A percentile compares a stretch with the other conserved stretches of the same genome.
These are phyloP conservation scores for Macroramphosus scolopax DNA, from an alignment of 2,797 vertebrate species.

Conservation along the genomic window DNA sequence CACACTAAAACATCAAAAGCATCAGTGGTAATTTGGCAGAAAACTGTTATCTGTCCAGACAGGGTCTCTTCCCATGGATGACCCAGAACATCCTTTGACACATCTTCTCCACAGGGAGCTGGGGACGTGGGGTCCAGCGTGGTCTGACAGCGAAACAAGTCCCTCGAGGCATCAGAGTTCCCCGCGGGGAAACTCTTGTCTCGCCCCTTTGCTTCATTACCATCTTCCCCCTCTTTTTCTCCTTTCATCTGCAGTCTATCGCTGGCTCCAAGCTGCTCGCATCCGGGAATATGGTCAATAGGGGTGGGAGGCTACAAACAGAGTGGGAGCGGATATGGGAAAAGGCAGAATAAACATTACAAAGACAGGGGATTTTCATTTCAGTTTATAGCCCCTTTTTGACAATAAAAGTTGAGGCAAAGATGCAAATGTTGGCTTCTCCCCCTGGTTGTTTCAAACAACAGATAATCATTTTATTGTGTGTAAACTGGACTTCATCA, in stretches of 20 bases:
- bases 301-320: slow-evolving; percentile 59
- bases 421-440: slow-evolving; percentile 32
- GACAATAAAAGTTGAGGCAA: slow-evolving; percentile 32
- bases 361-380: slow-evolving; percentile 64
- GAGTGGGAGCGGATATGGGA: slow-evolving; percentile 70
- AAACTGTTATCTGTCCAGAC: slow-evolving; percentile 63
- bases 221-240: slow-evolving; percentile 59
- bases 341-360: slow-evolving; percentile 72
- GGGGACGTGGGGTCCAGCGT: slow-evolving; percentile 62
- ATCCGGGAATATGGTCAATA: slow-evolving; percentile 69
- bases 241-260: slow-evolving; percentile 72
- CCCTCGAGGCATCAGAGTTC: slow-evolving; percentile 50
- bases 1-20: slow-evolving; percentile 50
- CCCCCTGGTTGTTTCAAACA: slow-evolving; percentile 43
- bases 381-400: slow-evolving; percentile 32
- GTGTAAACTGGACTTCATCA: slow-evolving; percentile 36
- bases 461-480: slow-evolving; percentile 29
- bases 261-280: slow-evolving; percentile 61
- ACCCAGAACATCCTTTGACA: slow-evolving; percentile 69
- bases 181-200: slow-evolving; percentile 66
- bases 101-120: slow-evolving; percentile 62
- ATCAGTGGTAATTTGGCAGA: slow-evolving; percentile 57
- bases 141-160: slow-evolving; percentile 68
- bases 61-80: slow-evolving; percentile 68
- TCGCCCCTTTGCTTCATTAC: slow-evolving; percentile 69